These are phyloP conservation scores for Dasypogon diadema DNA, from an alignment of 2,888 invertebrate genomes.

Conservation along the genomic window DNA sequence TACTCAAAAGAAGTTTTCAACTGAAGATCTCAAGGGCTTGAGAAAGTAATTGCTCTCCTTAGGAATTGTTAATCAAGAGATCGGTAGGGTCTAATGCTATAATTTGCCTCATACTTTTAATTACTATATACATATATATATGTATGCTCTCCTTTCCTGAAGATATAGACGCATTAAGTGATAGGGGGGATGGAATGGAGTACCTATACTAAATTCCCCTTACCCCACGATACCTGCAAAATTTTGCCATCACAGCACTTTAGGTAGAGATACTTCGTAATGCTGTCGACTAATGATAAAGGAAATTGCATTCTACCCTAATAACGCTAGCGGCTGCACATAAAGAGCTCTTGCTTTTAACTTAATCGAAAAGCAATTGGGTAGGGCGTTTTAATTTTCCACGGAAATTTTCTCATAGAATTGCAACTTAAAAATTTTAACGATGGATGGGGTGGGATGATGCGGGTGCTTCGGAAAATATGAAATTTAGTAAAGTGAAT, in stretches of 20 bases:
- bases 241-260: not conserved
- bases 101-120: not conserved
- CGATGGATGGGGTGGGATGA: too few species aligned
- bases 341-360: not conserved
- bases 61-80: not conserved
- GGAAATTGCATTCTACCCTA: not conserved
- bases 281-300: not conserved
- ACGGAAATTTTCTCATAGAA: too few species aligned
- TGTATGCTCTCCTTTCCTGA: too few species aligned
- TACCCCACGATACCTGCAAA: not conserved
- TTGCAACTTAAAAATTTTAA: too few species aligned
- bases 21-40: not conserved
- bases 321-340: not conserved
- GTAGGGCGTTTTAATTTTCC: not conserved
- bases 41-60: not conserved
- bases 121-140: too few species aligned
- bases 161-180: too few species aligned
- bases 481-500: too few species aligned
- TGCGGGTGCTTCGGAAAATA: too few species aligned
- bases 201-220: too few species aligned
- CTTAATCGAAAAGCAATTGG: not conserved
- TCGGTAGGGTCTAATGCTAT: not conserved
- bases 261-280: not conserved
- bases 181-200: too few species aligned
- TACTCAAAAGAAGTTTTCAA: not conserved